These are phyloP conservation scores for Drosophila sproati DNA, from an alignment of 1,140 invertebrate species.

Conservation along the genomic window DNA sequence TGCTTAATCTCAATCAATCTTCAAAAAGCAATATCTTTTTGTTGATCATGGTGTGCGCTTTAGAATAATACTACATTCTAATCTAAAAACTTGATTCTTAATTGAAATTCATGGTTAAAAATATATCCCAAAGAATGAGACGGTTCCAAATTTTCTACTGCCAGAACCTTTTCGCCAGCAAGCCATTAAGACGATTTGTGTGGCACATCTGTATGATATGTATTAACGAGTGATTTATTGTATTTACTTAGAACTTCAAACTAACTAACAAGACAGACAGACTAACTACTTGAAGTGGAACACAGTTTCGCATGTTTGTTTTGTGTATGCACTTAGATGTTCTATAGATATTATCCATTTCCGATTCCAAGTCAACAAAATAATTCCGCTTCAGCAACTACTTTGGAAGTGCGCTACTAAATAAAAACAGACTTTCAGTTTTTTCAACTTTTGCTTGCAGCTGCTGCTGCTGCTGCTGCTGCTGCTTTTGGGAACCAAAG, in stretches of 20 bases:
- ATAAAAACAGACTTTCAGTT: not conserved
- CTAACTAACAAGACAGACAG: not conserved
- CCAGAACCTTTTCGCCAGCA: too few relatives aligned
- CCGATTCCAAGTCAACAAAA: conserved; percentile 7
- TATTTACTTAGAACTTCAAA: not conserved
- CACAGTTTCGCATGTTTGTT: not conserved
- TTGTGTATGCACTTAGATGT: conserved; percentile 3
- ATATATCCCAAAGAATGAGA: too few relatives aligned
- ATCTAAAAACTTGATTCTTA: too few relatives aligned
- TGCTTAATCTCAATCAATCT: too few relatives aligned
- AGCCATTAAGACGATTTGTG: not conserved
- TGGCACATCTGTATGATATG: not conserved
- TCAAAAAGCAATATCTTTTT: too few relatives aligned
- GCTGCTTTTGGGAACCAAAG: conserved; percentile 12
- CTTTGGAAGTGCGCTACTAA: conserved; percentile 26
- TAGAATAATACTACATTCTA: too few relatives aligned
- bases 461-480: not conserved
- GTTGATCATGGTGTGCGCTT: too few relatives aligned
- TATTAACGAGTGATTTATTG: not conserved
- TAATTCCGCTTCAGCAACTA: conserved; percentile 32
- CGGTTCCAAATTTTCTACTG: too few relatives aligned
- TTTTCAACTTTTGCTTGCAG: not conserved
- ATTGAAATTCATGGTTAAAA: too few relatives aligned
- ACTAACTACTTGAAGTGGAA: not conserved
- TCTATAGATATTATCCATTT: not conserved